phyloP scores from a whole-genome alignment of 1,140 invertebrate species.

The Atta texana region DNA sequence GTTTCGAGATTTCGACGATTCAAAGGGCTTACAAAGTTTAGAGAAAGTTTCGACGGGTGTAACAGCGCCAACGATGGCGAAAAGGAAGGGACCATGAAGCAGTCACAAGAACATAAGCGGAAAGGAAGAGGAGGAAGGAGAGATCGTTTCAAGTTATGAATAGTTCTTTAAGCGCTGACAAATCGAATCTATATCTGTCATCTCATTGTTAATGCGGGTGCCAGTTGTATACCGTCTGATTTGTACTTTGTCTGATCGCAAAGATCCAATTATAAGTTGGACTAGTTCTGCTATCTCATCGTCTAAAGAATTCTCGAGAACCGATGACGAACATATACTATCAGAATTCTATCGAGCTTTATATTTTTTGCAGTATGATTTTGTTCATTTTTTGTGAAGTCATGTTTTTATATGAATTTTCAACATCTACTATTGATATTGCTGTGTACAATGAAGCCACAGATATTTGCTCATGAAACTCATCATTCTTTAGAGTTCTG shows the following conservation, averaged over 20 bases:
- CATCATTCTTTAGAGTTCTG: neutral
- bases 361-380: neutral
- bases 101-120: neutral
- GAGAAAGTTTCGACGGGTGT: slow-evolving; percentile 43
- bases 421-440: neutral
- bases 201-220: slow-evolving; percentile 47
- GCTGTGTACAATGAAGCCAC: neutral
- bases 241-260: slow-evolving; percentile 63
- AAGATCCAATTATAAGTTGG: slow-evolving; percentile 73
- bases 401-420: neutral
- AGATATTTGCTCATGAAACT: slow-evolving; percentile 6
- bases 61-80: slow-evolving; percentile 22
- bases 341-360: slow-evolving; percentile 6
- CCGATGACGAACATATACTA: neutral
- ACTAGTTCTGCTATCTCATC: slow-evolving; percentile 55
- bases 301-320: slow-evolving; percentile 5
- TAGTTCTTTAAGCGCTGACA: slow-evolving; percentile 45
- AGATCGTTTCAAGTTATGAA: slow-evolving; percentile 56
- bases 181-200: slow-evolving; percentile 60
- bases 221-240: slow-evolving; percentile 39
- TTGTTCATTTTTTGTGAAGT: neutral
- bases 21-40: slow-evolving; percentile 60
- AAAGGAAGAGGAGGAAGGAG: neutral
- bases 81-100: neutral
- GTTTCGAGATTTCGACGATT: slow-evolving; percentile 68